These are phyloP conservation scores for Cerastoderma edule DNA, from an alignment of 2,888 invertebrate species.

Conservation along the genomic window DNA sequence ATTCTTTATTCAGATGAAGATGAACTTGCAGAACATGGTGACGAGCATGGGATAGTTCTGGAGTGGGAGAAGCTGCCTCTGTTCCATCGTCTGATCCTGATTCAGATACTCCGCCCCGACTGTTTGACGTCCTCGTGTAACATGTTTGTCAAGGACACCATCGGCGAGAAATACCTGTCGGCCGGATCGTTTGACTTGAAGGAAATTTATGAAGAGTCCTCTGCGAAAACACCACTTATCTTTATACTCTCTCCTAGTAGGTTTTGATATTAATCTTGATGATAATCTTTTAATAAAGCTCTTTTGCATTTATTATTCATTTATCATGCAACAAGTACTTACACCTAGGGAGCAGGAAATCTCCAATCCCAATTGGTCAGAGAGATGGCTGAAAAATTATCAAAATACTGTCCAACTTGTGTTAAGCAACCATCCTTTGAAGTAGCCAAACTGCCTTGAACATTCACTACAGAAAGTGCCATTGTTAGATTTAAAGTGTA, in stretches of 20 bases:
- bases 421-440: no score
- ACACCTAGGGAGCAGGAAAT: no score
- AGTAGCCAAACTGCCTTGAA: no score
- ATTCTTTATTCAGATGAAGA: slow-evolving; percentile 4
- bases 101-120: slow-evolving; percentile 80
- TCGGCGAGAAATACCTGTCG: slow-evolving; percentile 79
- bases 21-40: slow-evolving; percentile 14
- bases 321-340: no score
- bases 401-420: no score
- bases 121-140: slow-evolving; percentile 74
- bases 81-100: slow-evolving; percentile 81
- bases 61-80: slow-evolving; percentile 76
- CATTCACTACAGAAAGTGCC: no score
- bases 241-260: slow-evolving; percentile 83
- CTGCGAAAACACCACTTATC: slow-evolving; percentile 81
- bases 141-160: slow-evolving; percentile 78
- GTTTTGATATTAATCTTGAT: slow-evolving; percentile 27
- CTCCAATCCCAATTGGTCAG: no score
- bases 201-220: slow-evolving; percentile 81
- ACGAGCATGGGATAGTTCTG: slow-evolving; percentile 66
- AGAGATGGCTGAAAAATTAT: no score
- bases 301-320: no score
- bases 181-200: slow-evolving; percentile 81
- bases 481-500: no score
- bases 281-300: no score